Conservation (phyloP, 2,797 vertebrate species). For the Neomorphus geoffroyi region DNA sequence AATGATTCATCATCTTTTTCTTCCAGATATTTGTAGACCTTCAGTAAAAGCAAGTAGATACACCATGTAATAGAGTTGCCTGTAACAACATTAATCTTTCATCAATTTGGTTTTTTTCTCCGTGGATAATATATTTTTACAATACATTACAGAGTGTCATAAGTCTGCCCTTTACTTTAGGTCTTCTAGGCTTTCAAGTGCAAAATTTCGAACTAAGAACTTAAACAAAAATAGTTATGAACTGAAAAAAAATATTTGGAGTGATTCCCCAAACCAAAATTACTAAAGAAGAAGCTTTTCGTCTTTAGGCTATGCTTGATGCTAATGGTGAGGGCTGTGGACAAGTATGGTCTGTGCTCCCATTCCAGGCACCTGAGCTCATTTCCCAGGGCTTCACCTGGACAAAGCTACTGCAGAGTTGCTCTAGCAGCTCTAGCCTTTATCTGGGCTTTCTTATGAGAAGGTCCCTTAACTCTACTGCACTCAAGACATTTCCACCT, state of each 20-base stretch:
- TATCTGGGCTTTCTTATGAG: neutral
- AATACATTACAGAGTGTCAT: neutral
- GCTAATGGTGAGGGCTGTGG: neutral
- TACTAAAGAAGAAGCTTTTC: neutral
- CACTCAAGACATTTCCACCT: neutral
- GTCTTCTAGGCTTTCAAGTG: neutral
- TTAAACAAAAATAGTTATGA: neutral
- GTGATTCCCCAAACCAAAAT: neutral
- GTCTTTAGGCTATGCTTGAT: neutral
- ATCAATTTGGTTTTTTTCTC: constrained; percentile 51
- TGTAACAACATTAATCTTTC: constrained; percentile 43
- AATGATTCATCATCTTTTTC: constrained; percentile 16
- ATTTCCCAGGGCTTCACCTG: neutral
- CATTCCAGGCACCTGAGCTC: fast-evolving
- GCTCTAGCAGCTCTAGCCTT: neutral
- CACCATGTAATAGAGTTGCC: neutral
- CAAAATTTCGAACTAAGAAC: neutral
- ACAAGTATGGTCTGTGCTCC: neutral
- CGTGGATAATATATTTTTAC: neutral
- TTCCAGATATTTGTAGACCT: neutral
- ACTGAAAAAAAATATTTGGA: neutral
- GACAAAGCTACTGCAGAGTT: neutral
- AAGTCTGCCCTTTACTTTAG: neutral
- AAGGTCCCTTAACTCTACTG: neutral
- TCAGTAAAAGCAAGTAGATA: constrained; percentile 6